Evolutionary conservation across 2,888 invertebrate genomes (phyloP), one percentile per base, ranked within the genome.

Genomic region (Fissipunctia ypsillon): DNA sequence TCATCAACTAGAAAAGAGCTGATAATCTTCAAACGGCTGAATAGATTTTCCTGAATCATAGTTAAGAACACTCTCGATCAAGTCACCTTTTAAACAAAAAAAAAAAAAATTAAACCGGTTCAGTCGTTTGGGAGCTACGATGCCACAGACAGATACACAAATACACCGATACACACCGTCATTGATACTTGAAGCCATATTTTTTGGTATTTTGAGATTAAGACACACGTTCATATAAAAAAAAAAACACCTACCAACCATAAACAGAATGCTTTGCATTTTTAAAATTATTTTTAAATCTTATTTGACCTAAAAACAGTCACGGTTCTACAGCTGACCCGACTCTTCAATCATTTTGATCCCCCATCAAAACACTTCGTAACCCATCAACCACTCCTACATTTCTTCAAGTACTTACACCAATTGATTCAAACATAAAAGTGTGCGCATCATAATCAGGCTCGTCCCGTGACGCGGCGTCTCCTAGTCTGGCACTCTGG

Each of bases 401-500:
- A 50, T 79, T 43, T 79, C 79, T 66, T 41, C 78, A 64, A 60
- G 64, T 64, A 69, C 63, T 56, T 64, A 48, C n/a, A 61, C 12
- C 77, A 79, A 79, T 79, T 79, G 79, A 45, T 61, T 45, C 69
- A 28, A 67, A 83, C 22, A 72, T 76, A 78, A 78, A 75, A 71
- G 74, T 78, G 65, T 43, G 68, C 76, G 84, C 76, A 63, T 65
- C 57, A 63, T 48, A 74, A 81, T 81, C 66, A 68, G 48, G 5
- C n/a, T 9, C 25, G 28, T 57, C 69, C 38, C 43, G 63, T 66
- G 69, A 72, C 77, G 84, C 69, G 92, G 92, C 93, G 93, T 91
- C 93, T 77, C 80, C 75, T 73, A 80, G 94, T 93, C 94, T 94
- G 78, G 45, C 54, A 3, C n/a, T 52, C 28, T 25, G 22, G 28